Conservation (phyloP, 2,888 invertebrate species). For the Trachelus tabidus region DNA sequence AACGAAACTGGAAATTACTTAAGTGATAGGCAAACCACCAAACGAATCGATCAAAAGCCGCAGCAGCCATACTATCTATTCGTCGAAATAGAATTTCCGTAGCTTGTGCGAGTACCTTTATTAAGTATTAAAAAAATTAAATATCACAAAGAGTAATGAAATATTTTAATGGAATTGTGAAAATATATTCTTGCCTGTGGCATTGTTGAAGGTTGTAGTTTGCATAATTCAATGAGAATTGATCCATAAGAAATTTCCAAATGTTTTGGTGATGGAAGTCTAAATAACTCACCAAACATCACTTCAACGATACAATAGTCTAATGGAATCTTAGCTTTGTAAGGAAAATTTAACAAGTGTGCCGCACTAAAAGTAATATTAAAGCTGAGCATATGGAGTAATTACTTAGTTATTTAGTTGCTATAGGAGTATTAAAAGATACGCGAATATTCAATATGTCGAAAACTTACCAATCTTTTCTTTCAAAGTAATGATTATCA, state of each 20-base stretch:
- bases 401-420: background rate
- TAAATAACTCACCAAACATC: slow-evolving; percentile 93
- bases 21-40: slow-evolving; percentile 98
- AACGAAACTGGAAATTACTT: slow-evolving; percentile 98
- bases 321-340: slow-evolving; percentile 92
- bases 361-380: slow-evolving; percentile 74
- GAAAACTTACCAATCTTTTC: slow-evolving; percentile 85
- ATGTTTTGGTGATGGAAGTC: slow-evolving; percentile 89
- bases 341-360: slow-evolving; percentile 90
- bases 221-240: slow-evolving; percentile 95
- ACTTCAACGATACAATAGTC: slow-evolving; percentile 99
- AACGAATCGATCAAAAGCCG: slow-evolving; percentile 95
- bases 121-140: slow-evolving; percentile 15
- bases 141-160: background rate
- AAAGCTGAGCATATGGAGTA: background rate
- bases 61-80: slow-evolving; percentile 96
- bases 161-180: background rate
- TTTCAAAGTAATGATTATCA: slow-evolving; percentile 85
- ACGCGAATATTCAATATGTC: background rate
- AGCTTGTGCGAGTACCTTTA: slow-evolving; percentile 89
- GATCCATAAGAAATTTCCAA: slow-evolving; percentile 95
- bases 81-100: slow-evolving; percentile 96
- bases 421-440: background rate
- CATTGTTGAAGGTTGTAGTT: slow-evolving; percentile 95
- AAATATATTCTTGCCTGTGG: slow-evolving; percentile 76